A percentile compares a stretch with the other conserved stretches of the same genome.
Conservation (phyloP, 2,113 vertebrate species). For the Otolemur garnettii region DNA sequence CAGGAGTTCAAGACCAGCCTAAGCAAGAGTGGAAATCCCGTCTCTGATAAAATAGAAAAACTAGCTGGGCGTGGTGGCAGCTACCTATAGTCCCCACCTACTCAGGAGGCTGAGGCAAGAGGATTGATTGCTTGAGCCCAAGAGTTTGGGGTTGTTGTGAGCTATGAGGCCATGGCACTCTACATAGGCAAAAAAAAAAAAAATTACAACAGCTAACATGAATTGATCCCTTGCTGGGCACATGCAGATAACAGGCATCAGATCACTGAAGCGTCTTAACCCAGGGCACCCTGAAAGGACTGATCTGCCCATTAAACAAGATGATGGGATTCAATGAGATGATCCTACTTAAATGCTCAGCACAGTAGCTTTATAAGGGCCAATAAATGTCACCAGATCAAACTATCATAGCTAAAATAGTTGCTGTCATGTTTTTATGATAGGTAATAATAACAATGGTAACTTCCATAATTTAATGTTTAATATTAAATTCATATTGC, state of each 20-base stretch:
- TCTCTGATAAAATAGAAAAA: no score
- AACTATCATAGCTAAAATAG: not conserved
- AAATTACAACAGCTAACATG: not conserved
- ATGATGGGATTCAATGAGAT: not conserved
- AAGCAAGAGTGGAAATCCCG: no score
- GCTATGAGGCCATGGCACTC: no score
- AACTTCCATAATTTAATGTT: constrained; percentile 42
- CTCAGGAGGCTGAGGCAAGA: no score
- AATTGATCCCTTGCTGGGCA: not conserved
- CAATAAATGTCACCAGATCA: constrained; percentile 49
- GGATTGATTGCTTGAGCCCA: no score
- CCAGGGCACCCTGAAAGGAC: not conserved
- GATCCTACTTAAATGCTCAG: not conserved
- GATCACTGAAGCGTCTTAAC: not conserved
- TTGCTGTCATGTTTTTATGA: constrained; percentile 1
- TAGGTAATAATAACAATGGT: not conserved
- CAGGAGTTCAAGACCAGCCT: no score
- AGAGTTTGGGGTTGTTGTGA: no score
- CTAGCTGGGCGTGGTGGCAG: no score
- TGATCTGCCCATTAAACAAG: not conserved
- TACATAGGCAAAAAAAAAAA: not conserved
- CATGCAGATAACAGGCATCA: not conserved
- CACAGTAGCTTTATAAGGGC: not conserved
- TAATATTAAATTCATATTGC: constrained; percentile 22
- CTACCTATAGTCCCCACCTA: no score